Conservation (phyloP, 2,797 vertebrate genomes). For the Sparidentex hasta region DNA sequence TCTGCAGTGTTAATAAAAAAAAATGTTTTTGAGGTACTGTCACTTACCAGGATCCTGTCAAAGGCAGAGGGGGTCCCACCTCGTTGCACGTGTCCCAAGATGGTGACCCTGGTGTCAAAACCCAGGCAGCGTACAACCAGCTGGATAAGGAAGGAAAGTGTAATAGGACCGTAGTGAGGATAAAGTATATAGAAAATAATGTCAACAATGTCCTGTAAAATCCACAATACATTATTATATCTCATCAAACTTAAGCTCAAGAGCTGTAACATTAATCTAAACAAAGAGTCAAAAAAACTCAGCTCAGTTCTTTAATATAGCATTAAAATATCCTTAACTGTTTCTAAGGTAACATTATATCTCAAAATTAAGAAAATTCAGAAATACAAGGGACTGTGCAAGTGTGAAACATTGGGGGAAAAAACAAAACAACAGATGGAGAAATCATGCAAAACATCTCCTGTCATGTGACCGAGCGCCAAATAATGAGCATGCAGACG, state of each 20-base stretch:
- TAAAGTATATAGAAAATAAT: not conserved
- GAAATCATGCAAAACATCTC: constrained; percentile 61
- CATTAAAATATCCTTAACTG: not conserved
- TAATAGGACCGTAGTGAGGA: not conserved
- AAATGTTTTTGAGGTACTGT: accelerated
- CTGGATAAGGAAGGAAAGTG: constrained; percentile 70
- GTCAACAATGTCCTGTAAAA: not conserved
- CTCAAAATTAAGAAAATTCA: not conserved
- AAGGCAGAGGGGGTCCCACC: constrained; percentile 97
- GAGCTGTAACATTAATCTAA: not conserved
- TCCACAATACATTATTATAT: not conserved
- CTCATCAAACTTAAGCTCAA: not conserved
- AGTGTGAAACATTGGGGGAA: constrained; percentile 1
- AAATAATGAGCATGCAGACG: constrained; percentile 17
- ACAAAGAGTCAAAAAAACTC: not conserved
- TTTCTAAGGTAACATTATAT: not conserved
- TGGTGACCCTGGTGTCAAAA: constrained; percentile 96
- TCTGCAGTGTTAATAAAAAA: not conserved
- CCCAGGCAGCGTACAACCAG: constrained; percentile 92
- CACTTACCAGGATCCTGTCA: constrained; percentile 94
- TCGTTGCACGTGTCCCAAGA: constrained; percentile 96
- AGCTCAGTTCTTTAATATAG: not conserved
- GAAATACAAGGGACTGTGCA: not conserved
- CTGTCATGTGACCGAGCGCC: constrained; percentile 45
- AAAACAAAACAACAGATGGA: constrained; percentile 27